phyloP scores from a whole-genome alignment of 2,888 invertebrate genomes.

The Sepioteuthis lessoniana region DNA sequence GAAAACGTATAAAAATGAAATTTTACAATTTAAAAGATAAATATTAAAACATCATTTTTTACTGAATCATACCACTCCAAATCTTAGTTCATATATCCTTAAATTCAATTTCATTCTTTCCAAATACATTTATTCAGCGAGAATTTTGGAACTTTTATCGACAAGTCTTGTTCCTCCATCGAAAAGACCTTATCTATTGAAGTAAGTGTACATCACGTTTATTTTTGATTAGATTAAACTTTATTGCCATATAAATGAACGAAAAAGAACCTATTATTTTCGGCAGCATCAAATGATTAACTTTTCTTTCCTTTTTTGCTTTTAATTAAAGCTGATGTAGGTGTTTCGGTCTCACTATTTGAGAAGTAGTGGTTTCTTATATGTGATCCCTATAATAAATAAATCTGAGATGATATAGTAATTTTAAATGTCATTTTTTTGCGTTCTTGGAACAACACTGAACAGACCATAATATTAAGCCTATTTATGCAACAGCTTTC shows the following conservation, averaged over 20 bases:
- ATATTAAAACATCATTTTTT: no score
- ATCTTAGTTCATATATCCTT: no score
- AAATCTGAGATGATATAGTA: neutral
- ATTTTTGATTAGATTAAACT: neutral
- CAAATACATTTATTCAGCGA: no score
- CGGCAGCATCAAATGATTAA: neutral
- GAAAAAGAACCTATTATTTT: neutral
- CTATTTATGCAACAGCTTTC: neutral
- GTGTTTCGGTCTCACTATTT: neutral
- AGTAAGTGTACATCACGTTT: neutral
- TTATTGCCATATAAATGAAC: neutral
- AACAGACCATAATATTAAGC: slow-evolving; percentile 10
- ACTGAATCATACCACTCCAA: no score
- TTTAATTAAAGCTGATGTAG: neutral
- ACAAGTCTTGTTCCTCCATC: neutral
- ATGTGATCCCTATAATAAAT: neutral
- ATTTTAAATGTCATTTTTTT: neutral
- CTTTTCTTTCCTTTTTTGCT: neutral
- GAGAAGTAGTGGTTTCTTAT: neutral
- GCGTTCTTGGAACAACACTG: neutral
- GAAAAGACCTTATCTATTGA: neutral
- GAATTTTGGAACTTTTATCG: no score
- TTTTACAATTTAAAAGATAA: no score
- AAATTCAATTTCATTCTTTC: no score
- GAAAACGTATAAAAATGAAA: no score